These are phyloP conservation scores for Eutolmus rufibarbis DNA, from an alignment of 2,888 invertebrate species.

Conservation along the genomic window DNA sequence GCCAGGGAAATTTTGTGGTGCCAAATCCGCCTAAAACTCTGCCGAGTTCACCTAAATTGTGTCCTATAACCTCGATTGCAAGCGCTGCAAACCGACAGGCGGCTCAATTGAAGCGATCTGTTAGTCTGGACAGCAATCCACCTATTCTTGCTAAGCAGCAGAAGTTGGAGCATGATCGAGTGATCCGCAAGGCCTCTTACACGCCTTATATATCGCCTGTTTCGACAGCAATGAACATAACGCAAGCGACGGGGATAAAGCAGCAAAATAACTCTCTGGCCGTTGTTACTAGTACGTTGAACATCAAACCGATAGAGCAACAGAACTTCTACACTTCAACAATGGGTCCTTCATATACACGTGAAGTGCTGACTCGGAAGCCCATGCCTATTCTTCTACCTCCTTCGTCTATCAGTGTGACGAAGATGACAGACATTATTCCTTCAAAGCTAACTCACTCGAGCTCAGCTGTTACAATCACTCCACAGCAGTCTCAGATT, in stretches of 20 bases:
- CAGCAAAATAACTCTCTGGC: background rate
- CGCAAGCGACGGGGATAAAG: background rate
- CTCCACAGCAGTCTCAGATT: constrained; percentile 45
- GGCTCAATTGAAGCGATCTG: constrained; percentile 55
- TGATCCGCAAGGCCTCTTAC: constrained; percentile 49
- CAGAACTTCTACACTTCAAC: constrained; percentile 52
- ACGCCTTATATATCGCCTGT: constrained; percentile 43
- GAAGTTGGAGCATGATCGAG: constrained; percentile 54
- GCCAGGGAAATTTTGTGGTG: constrained; percentile 54
- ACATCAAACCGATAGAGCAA: constrained; percentile 47
- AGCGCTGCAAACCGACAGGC: constrained; percentile 58
- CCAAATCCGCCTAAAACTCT: constrained; percentile 55
- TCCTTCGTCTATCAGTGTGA: constrained; percentile 58
- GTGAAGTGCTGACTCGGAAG: constrained; percentile 50
- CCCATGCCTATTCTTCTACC: constrained; percentile 52
- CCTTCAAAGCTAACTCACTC: background rate
- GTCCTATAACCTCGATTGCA: constrained; percentile 58
- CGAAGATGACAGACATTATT: constrained; percentile 42
- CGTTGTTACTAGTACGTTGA: background rate
- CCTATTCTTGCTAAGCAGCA: constrained; percentile 52
- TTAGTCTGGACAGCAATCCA: constrained; percentile 56
- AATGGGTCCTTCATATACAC: constrained; percentile 53
- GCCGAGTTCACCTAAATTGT: constrained; percentile 51
- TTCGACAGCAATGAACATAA: background rate
- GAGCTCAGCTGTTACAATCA: constrained; percentile 49